These are phyloP conservation scores for Erebia palarica DNA, from an alignment of 2,888 invertebrate genomes.

Conservation along the genomic window DNA sequence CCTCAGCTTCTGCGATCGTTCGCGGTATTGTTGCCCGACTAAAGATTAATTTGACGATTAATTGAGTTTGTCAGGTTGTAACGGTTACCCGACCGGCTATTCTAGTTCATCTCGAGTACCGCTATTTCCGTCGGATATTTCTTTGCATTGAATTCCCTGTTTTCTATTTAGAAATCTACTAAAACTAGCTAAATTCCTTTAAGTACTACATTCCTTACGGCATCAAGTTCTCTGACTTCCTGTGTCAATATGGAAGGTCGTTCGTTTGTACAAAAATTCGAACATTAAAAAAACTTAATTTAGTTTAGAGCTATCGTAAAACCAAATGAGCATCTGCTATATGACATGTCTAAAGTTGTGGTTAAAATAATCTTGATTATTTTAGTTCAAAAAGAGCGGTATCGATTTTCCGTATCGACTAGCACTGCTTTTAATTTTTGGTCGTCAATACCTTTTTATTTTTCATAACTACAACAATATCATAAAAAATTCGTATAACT, in stretches of 20 bases:
- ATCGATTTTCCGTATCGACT: too few species aligned
- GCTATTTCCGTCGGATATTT: slow-evolving; percentile 61
- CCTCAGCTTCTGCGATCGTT: slow-evolving; percentile 28
- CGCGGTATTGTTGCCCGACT: slow-evolving; percentile 36
- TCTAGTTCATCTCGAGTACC: slow-evolving; percentile 72
- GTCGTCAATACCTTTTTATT: too few species aligned
- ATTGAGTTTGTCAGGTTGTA: slow-evolving; percentile 67
- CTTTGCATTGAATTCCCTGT: slow-evolving; percentile 48
- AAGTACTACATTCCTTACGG: background rate
- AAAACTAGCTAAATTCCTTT: slow-evolving; percentile 29
- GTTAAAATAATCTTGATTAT: too few species aligned
- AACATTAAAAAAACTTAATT: too few species aligned
- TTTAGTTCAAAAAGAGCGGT: too few species aligned
- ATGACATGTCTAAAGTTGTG: too few species aligned
- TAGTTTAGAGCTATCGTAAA: too few species aligned
- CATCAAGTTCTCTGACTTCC: background rate
- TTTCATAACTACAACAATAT: too few species aligned
- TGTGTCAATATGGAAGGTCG: background rate
- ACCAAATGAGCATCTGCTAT: too few species aligned
- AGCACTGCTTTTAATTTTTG: too few species aligned
- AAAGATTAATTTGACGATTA: slow-evolving; percentile 56
- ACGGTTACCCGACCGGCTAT: slow-evolving; percentile 71
- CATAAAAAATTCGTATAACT: too few species aligned
- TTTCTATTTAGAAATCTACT: slow-evolving; percentile 39
- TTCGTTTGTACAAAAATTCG: too few species aligned